Evolutionary conservation across 1,140 invertebrate species (phyloP).

Genomic region (Zaprionus ghesquierei): DNA sequence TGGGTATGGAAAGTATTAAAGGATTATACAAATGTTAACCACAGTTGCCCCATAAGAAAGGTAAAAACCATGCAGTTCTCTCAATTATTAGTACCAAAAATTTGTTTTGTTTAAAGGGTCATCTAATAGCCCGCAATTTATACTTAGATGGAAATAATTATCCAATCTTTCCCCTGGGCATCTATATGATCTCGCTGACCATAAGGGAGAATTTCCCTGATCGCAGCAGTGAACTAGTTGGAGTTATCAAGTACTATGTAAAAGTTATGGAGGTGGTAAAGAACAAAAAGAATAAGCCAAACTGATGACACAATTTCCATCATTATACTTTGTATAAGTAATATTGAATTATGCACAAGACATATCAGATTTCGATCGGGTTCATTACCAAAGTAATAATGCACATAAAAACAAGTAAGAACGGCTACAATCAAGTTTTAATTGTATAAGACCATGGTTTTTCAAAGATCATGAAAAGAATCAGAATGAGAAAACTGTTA

Average conservation of each 20-base stretch:
- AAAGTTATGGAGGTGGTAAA: slow-evolving; percentile 12
- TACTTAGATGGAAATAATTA: slow-evolving; percentile 1
- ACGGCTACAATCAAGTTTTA: too few species aligned
- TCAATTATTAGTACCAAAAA: background rate
- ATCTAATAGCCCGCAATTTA: background rate
- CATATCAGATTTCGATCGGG: background rate
- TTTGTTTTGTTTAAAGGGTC: background rate
- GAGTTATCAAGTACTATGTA: background rate
- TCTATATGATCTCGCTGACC: background rate
- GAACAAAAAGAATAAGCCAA: background rate
- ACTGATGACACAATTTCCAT: too few species aligned
- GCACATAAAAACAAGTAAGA: too few species aligned
- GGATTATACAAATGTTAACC: background rate
- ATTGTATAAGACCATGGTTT: too few species aligned
- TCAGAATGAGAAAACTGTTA: too few species aligned
- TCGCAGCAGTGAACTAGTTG: background rate
- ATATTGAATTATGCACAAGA: background rate
- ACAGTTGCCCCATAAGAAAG: slow-evolving; percentile 12
- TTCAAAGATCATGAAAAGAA: too few species aligned
- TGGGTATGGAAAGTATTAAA: background rate
- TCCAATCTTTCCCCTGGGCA: slow-evolving; percentile 2
- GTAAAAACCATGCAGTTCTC: background rate
- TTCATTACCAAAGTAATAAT: too few species aligned
- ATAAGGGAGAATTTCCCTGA: background rate
- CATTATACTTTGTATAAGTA: background rate